Conservation (phyloP, 2,888 invertebrate species). For the Eristalis tenax region DNA sequence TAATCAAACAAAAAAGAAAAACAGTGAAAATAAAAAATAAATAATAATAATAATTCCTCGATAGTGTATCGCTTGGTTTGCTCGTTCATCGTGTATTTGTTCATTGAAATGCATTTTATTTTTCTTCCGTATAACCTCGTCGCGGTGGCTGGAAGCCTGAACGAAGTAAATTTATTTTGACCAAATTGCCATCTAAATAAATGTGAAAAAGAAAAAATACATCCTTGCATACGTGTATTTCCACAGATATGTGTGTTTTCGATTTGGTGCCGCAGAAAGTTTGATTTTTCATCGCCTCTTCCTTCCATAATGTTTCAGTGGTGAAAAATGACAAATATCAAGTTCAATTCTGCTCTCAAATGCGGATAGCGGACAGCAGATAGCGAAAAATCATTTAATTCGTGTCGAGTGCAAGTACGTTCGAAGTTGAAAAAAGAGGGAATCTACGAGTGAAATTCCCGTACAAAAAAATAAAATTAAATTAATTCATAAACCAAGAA, state of each 20-base stretch:
- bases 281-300: slow-evolving; percentile 9
- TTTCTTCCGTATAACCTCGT: slow-evolving; percentile 40
- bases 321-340: slow-evolving; percentile 35
- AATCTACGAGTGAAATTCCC: not conserved
- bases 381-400: not conserved
- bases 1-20: slow-evolving; percentile 21
- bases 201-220: slow-evolving; percentile 27
- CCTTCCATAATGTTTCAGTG: not conserved
- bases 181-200: slow-evolving; percentile 32
- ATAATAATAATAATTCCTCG: slow-evolving; percentile 5
- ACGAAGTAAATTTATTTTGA: slow-evolving; percentile 41
- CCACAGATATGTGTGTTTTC: slow-evolving; percentile 37
- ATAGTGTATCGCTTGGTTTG: not conserved
- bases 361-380: slow-evolving; percentile 15
- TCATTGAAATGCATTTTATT: not conserved
- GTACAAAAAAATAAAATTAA: not conserved
- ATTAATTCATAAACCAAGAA: not conserved
- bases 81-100: not conserved
- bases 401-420: slow-evolving; percentile 15
- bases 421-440: not conserved
- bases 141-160: slow-evolving; percentile 37
- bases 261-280: slow-evolving; percentile 25
- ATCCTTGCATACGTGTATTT: slow-evolving; percentile 32
- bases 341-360: slow-evolving; percentile 1
- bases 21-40: slow-evolving; percentile 27